Percentiles rank a stretch among this genome's conserved stretches.
phyloP scores from a whole-genome alignment of 2,797 vertebrate genomes.

The Rhinogobio ventralis region DNA sequence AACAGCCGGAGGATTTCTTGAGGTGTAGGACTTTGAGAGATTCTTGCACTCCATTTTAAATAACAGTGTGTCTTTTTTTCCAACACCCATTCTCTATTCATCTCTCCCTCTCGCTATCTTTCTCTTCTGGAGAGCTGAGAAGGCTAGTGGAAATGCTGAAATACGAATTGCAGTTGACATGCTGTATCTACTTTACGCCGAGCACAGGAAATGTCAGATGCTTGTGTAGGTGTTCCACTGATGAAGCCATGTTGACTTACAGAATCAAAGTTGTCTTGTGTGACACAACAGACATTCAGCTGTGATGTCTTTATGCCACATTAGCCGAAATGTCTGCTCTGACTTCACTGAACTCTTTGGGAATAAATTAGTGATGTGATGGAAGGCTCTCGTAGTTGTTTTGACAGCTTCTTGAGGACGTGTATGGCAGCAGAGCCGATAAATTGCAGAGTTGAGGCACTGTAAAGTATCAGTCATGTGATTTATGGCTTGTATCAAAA shows the following conservation, averaged over 20 bases:
- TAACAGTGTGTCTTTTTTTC: slow-evolving; percentile 17
- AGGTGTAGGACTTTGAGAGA: neutral
- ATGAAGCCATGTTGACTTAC: slow-evolving; percentile 23
- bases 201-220: slow-evolving; percentile 16
- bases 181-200: slow-evolving; percentile 29
- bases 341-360: slow-evolving; percentile 10
- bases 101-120: neutral
- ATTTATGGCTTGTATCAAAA: slow-evolving; percentile 20
- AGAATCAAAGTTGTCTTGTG: slow-evolving; percentile 24
- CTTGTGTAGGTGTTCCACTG: slow-evolving; percentile 16
- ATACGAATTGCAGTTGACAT: slow-evolving; percentile 19
- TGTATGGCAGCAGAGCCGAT: neutral
- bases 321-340: slow-evolving; percentile 1
- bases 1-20: slow-evolving; percentile 22
- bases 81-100: slow-evolving; percentile 7
- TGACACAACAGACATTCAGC: neutral
- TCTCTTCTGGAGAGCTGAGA: slow-evolving; percentile 22
- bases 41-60: slow-evolving; percentile 20
- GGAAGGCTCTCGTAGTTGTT: slow-evolving; percentile 1
- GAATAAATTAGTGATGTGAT: slow-evolving; percentile 16
- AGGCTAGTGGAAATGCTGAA: slow-evolving; percentile 21
- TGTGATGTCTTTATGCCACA: slow-evolving; percentile 28
- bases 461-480: slow-evolving; percentile 14
- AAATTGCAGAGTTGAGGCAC: neutral
- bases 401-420: slow-evolving; percentile 12